Evolutionary conservation across 2,797 vertebrate species (phyloP).

Genomic region (Botia kubotai): DNA sequence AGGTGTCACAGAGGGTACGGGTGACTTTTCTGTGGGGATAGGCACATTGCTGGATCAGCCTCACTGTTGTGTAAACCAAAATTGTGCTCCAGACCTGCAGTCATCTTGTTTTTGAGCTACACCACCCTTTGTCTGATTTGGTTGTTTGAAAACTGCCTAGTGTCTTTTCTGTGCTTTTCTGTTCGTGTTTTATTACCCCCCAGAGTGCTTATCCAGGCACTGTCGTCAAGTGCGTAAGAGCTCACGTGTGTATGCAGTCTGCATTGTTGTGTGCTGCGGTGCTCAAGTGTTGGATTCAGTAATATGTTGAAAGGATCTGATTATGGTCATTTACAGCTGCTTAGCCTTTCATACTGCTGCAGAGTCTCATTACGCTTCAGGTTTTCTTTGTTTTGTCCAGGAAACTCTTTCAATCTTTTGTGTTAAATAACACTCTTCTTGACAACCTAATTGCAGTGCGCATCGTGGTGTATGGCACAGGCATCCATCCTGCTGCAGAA

Average conservation of each 20-base stretch:
- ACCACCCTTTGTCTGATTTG: not conserved
- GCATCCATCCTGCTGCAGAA: not conserved
- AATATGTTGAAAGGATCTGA: constrained; percentile 32
- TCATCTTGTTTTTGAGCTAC: not conserved
- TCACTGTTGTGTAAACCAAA: constrained; percentile 8
- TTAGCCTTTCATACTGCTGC: constrained; percentile 2
- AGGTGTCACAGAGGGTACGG: not conserved
- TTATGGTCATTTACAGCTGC: constrained; percentile 30
- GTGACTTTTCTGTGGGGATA: not conserved
- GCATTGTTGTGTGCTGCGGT: constrained; percentile 18
- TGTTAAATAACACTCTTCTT: constrained; percentile 7
- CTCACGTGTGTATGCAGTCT: not conserved
- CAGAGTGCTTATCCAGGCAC: constrained; percentile 17
- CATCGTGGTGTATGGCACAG: not conserved
- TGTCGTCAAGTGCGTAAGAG: constrained; percentile 18
- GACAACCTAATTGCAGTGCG: constrained; percentile 27
- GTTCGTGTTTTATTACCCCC: not conserved
- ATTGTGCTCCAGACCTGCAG: not conserved
- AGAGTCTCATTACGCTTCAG: constrained; percentile 7
- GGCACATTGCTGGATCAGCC: not conserved
- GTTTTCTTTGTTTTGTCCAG: constrained; percentile 28
- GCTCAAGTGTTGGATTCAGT: constrained; percentile 6
- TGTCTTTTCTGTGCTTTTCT: constrained; percentile 15
- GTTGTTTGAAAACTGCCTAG: constrained; percentile 23
- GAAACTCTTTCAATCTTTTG: constrained; percentile 25